A percentile compares a stretch with the other conserved stretches of the same genome.
These are phyloP conservation scores for Cacoxenus indagator DNA, from an alignment of 2,888 invertebrate genomes.

Conservation along the genomic window DNA sequence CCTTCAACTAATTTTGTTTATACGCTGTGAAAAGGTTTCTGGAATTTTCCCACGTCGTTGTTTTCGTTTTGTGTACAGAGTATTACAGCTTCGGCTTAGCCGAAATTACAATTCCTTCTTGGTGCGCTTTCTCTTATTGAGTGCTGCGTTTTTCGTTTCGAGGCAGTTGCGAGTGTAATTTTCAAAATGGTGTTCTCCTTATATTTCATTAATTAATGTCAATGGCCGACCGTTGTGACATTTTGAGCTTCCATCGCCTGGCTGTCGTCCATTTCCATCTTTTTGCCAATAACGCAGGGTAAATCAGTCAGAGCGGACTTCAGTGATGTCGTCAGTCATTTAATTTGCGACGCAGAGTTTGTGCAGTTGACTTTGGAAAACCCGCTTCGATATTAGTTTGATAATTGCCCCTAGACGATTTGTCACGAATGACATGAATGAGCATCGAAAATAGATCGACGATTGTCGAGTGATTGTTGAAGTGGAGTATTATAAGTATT, in stretches of 20 bases:
- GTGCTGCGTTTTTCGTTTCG: conserved; percentile 40
- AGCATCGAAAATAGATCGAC: conserved; percentile 3
- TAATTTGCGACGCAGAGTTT: too few relatives aligned
- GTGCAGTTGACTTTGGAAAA: too few relatives aligned
- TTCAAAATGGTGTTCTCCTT: conserved; percentile 46
- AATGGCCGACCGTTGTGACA: conserved; percentile 57
- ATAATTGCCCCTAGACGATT: too few relatives aligned
- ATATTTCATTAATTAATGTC: conserved; percentile 63
- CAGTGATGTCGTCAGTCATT: neutral
- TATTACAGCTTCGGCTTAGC: too few relatives aligned
- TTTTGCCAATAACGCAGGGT: neutral
- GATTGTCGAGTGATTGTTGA: neutral
- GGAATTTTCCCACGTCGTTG: too few relatives aligned
- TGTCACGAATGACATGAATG: too few relatives aligned
- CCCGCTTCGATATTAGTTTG: too few relatives aligned
- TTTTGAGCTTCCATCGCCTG: conserved; percentile 39
- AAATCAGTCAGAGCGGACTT: neutral
- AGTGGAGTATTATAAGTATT: neutral
- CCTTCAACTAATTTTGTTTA: too few relatives aligned
- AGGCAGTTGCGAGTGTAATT: conserved; percentile 32
- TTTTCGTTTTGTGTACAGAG: too few relatives aligned
- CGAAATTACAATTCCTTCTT: conserved; percentile 13
- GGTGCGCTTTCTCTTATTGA: conserved; percentile 34
- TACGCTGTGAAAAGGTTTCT: too few relatives aligned
- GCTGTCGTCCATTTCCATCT: neutral